Percentiles rank a stretch among this genome's conserved stretches.
Evolutionary conservation across 2,113 vertebrate species (phyloP).

Genomic region (Chunga burmeisteri): DNA sequence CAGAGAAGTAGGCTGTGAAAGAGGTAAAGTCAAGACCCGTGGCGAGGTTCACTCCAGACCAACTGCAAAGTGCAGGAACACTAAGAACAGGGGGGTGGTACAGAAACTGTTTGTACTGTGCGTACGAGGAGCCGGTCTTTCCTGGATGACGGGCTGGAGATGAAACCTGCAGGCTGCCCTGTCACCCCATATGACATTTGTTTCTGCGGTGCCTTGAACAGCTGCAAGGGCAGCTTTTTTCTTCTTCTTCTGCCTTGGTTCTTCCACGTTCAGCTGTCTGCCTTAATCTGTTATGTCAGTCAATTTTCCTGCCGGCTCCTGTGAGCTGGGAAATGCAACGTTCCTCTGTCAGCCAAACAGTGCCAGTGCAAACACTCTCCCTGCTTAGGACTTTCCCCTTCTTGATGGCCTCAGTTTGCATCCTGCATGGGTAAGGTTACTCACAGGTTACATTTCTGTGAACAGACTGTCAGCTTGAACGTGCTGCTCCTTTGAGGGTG

Average conservation of each 20-base stretch:
- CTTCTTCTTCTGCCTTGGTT: not conserved
- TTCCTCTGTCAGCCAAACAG: not conserved
- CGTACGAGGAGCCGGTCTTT: not conserved
- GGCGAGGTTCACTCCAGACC: not conserved
- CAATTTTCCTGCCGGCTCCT: not conserved
- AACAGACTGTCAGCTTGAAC: not conserved
- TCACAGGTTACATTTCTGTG: not conserved
- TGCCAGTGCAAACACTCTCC: not conserved
- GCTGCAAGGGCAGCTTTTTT: not conserved
- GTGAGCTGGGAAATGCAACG: not conserved
- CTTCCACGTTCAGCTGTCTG: not conserved
- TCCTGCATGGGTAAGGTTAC: not conserved
- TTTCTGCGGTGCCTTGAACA: not conserved
- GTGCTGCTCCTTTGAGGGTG: not conserved
- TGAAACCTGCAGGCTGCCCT: not conserved
- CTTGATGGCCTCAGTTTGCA: not conserved
- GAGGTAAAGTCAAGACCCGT: not conserved
- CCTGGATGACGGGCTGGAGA: not conserved
- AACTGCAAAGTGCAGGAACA: accelerated
- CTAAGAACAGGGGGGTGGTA: not conserved
- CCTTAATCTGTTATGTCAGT: not conserved
- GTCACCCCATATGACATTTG: not conserved
- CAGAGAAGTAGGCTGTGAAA: not conserved
- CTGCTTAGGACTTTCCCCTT: not conserved
- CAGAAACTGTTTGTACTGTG: not conserved